Evolutionary conservation across 2,113 vertebrate species (phyloP).

Genomic region (Amblyornis subalaris): DNA sequence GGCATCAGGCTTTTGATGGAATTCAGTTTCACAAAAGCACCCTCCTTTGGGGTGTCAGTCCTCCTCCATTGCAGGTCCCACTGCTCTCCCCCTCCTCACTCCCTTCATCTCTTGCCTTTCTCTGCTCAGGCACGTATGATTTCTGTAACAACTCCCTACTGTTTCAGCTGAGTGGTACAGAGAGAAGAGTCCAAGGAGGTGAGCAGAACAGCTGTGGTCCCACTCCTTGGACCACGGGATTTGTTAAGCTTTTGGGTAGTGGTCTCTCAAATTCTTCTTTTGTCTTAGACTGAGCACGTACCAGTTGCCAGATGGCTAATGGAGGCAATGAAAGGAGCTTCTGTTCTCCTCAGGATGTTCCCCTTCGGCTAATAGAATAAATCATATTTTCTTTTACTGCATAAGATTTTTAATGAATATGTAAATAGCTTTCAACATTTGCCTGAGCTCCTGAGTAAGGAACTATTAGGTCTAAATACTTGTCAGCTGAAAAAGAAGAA

Average conservation of each 20-base stretch:
- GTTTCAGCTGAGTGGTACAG: not conserved
- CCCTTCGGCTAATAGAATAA: not conserved
- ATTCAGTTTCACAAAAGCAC: not conserved
- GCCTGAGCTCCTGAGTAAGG: not conserved
- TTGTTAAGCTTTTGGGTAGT: not conserved
- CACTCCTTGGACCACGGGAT: not conserved
- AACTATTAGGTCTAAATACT: not conserved
- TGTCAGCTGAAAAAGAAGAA: not conserved
- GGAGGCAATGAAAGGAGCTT: not conserved
- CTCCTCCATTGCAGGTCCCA: not conserved
- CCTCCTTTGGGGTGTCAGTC: not conserved
- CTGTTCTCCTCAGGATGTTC: not conserved
- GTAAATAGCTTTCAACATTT: not conserved
- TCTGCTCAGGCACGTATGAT: not conserved
- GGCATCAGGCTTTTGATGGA: not conserved
- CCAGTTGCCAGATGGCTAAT: not conserved
- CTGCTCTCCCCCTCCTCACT: not conserved
- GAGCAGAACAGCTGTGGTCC: rapidly evolving
- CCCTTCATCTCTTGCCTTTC: not conserved
- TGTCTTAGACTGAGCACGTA: not conserved
- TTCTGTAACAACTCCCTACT: not conserved
- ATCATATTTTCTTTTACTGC: not conserved
- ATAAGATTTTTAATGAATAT: not conserved
- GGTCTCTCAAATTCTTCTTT: not conserved
- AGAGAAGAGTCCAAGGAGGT: not conserved